Evolutionary conservation across 2,113 vertebrate genomes (phyloP), one percentile per base, ranked within the genome.

Genomic region (Phyllopteryx taeniolatus): DNA sequence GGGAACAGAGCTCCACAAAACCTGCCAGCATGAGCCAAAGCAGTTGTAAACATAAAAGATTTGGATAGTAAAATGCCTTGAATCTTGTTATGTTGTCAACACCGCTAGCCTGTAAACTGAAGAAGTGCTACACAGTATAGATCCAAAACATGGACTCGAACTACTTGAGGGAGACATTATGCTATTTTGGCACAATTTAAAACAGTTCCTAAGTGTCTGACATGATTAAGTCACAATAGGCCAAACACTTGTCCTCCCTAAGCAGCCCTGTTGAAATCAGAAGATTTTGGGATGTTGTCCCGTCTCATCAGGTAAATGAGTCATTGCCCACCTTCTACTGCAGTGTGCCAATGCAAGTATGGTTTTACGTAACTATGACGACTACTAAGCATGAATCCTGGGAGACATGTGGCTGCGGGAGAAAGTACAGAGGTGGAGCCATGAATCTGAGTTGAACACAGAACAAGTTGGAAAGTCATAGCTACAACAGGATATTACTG

Each of bases 121-220:
- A 69, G 76, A 68, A 63, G 46, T 60, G 67, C 68, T 68, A 89
- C 77, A 85, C 72, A 87, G 82, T 70, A 84, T 79, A 78, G 83
- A 82, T 82, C 70, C 73, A 78, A 83, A 87, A 84, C 76, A 86
- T 87, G 83, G 79, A 87, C 84, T 78, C 85, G 6, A 53, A 17
- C 57, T 1, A 31, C 1, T 33, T 31, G 6, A 53, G 2, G 19
- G 19, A 60, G 31, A 61, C 59, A 61, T 35, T 9, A 61, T 61
- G 31, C 2, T 8, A 35, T 33, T 61, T 35, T 11, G 2, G 1
- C 31, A 61, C 7, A 35, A 35, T 35, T n/a, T 10, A 56, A 56
- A 56, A 56, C 2, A 19, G 59, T 35, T 61, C 31, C 59, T 14
- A 17, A 31, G 31, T 27, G 22, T 33, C 59, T 35, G 6, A 15